These are phyloP conservation scores for Pangasius mekongensis DNA, from an alignment of 2,797 vertebrate species.

Conservation along the genomic window DNA sequence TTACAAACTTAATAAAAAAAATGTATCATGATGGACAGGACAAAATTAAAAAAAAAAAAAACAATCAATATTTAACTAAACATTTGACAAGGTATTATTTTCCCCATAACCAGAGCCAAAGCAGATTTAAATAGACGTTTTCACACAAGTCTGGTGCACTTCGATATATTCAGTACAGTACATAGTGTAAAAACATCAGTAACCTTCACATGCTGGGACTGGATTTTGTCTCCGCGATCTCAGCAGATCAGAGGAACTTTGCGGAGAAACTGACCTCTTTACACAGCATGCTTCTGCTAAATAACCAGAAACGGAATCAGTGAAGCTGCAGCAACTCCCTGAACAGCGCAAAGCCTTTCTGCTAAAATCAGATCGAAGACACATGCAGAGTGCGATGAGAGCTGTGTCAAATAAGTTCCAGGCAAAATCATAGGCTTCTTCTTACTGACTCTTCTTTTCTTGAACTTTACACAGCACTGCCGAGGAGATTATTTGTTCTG, in stretches of 20 bases:
- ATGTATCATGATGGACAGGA: background rate
- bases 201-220: background rate
- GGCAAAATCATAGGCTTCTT: background rate
- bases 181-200: background rate
- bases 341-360: background rate
- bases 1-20: background rate
- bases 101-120: background rate
- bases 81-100: background rate
- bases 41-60: no score
- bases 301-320: background rate
- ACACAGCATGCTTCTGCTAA: conserved; percentile 21
- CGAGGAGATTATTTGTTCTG: background rate
- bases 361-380: background rate
- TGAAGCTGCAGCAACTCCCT: background rate
- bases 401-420: background rate
- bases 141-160: background rate
- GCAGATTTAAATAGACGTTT: background rate
- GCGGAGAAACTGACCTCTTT: background rate
- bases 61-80: background rate
- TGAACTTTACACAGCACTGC: conserved; percentile 11
- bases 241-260: conserved; percentile 7
- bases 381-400: background rate
- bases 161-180: background rate
- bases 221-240: background rate
- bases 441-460: background rate